Base-by-base conservation (phyloP, 1,140 invertebrate species). In the Parapsyche elsis region DNA sequence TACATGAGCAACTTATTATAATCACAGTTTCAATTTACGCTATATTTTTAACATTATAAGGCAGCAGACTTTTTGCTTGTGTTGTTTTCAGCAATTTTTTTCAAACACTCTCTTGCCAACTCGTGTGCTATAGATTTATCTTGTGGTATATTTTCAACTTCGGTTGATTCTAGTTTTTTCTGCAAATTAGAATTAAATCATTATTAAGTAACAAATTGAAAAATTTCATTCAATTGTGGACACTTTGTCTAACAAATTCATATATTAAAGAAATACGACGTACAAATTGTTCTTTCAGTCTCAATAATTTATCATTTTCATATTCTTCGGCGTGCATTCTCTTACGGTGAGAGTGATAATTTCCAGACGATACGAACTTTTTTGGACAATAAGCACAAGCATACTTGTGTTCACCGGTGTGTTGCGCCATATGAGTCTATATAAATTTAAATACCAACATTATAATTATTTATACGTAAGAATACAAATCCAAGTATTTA, bases 351-450 rank as follows among this genome's bases (percentile, higher is more conserved):
- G 77, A 38, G 38, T 78, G 67, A 71, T 71, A 78, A 57, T 78
- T 78, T 9, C 77, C 77, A 0, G 77, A 23, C 10, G 61, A 71
- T 71, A 44, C 77, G 57, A 78, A 78, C 16, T 64, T 78, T 49
- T 71, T 70, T n/a, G 77, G 77, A 71, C 77, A 78, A 38, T 64
- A 78, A 2, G 38, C 30, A 19, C 77, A 78, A 10, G 77, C 1
- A 71, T 67, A 78, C 30, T 71, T 78, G 19, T 71, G 64, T 45
- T 78, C 77, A 49, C 77, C 77, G 12, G 77, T 78, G 26, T 78
- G 77, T 21, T 78, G 77, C n/a, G 67, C 64, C 77, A 71, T 71
- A 57, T 78, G 77, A 21, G 44, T 70, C 77, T 78, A 71, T 26
- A 71, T 71, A 61, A 24, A 23, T 59, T 21, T n/a, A 24, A 75